Evolutionary conservation across 2,888 invertebrate genomes (phyloP).

Genomic region (Thecocarcelia acutangulata): DNA sequence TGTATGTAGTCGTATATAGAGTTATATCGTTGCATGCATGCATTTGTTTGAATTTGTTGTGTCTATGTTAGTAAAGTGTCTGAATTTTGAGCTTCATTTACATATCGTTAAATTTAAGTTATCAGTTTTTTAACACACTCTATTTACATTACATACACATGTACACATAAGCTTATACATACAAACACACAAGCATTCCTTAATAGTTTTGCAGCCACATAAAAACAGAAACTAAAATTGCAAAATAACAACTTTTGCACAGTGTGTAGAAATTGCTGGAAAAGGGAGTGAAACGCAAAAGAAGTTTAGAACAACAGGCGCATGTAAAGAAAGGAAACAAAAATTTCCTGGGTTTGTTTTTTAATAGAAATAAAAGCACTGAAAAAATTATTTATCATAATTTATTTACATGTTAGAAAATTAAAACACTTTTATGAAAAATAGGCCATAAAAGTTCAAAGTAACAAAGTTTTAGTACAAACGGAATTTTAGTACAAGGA

Average conservation of each 20-base stretch:
- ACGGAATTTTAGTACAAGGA: too few species aligned
- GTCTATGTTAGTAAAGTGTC: conserved; percentile 50
- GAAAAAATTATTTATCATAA: background rate
- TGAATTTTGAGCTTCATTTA: conserved; percentile 69
- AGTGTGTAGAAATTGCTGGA: background rate
- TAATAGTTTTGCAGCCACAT: background rate
- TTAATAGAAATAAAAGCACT: background rate
- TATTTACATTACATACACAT: background rate
- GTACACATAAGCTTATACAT: background rate
- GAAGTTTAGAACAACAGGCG: conserved; percentile 18
- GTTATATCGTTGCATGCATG: conserved; percentile 31
- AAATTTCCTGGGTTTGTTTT: too few species aligned
- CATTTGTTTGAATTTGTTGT: conserved; percentile 12
- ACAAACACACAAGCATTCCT: background rate
- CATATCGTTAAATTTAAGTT: conserved; percentile 70
- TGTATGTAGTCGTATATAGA: too few species aligned
- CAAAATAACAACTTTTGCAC: conserved; percentile 10
- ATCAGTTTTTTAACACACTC: conserved; percentile 66
- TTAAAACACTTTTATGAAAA: background rate
- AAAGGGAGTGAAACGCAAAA: conserved; percentile 9
- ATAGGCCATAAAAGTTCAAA: background rate
- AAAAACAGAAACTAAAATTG: conserved; percentile 23
- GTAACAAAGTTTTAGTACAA: background rate
- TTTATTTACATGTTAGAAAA: background rate
- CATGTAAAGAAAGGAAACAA: background rate